Base-by-base conservation (phyloP, 2,797 vertebrate genomes). In the Uromys caudimaculatus region DNA sequence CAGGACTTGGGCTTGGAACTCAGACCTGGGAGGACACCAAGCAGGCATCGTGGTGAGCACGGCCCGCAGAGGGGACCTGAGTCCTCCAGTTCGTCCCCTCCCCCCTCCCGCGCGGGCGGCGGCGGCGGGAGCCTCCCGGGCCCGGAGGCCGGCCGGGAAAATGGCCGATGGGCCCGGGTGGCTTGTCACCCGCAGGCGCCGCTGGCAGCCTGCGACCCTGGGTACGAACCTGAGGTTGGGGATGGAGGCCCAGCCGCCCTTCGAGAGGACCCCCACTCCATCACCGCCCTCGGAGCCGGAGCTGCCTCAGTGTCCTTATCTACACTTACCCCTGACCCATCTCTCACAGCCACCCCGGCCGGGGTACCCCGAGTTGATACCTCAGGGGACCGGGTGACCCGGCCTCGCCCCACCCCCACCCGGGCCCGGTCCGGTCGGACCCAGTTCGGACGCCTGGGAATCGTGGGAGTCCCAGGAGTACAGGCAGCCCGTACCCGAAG, bases 31-130 rank as follows among this genome's bases (percentile, higher is more conserved):
- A 86, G 93, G 83, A 62, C 92, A 92, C 71, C 54, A 16, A 44
- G 76, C 44, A 67, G 77, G 84, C 83, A 56, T 84, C 35, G 32
- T 67, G 94, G 92, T 90, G 73, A 94, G 94, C 16, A 14, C n/a
- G 41, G 50, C 47, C 76, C 97, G 97, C 98, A 96, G 98, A 97
- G 98, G 97, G 98, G 98, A 17, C 96, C 24, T 0, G 64, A 75
- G 10, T 60, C 94, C 60, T 82, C 96, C 38, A 35, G 35, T 50
- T 90, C 95, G 62, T 54, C 44, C 96, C 79, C 89, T 95, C 94
- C 97, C 91, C 93, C 97, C 82, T 77, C 82, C 93, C 93, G 85
- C 96, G 95, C 87, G 86, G 97, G 69, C 78, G 90, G 95, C 75
- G 62, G 79, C 60, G 89, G 95, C 95, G 95, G 95, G 94, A 95